A percentile compares a stretch with the other conserved stretches of the same genome.
Conservation (phyloP, 1,140 invertebrate genomes). For the Eupristina koningsbergeri region DNA sequence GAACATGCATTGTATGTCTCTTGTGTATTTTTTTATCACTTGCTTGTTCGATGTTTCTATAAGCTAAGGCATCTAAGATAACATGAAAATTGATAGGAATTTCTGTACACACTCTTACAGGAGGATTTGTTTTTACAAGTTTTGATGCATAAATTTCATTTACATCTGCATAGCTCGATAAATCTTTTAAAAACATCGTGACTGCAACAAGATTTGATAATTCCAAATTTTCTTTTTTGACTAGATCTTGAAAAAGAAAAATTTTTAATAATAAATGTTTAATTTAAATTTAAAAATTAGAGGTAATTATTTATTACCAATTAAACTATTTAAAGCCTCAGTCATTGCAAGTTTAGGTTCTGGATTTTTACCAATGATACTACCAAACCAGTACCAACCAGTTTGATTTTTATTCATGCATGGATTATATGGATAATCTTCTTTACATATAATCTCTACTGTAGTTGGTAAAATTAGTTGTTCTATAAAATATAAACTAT, state of each 20-base stretch:
- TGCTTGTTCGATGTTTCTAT: conserved; percentile 68
- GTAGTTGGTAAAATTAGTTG: conserved; percentile 65
- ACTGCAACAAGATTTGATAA: conserved; percentile 84
- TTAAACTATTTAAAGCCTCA: conserved; percentile 82
- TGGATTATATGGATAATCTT: conserved; percentile 69
- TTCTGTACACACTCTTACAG: conserved; percentile 90
- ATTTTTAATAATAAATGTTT: background rate
- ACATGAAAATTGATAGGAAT: conserved; percentile 84
- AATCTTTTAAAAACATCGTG: conserved; percentile 86
- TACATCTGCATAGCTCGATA: conserved; percentile 83
- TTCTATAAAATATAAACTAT: conserved; percentile 53
- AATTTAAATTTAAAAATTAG: background rate
- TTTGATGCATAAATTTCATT: conserved; percentile 85
- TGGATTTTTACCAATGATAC: conserved; percentile 78
- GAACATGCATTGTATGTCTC: conserved; percentile 90
- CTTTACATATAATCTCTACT: conserved; percentile 64
- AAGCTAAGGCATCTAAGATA: conserved; percentile 85
- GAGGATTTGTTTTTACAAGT: conserved; percentile 87
- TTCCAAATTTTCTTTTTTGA: conserved; percentile 75
- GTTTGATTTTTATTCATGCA: conserved; percentile 78
- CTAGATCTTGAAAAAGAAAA: conserved; percentile 70
- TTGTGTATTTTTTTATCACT: conserved; percentile 65
- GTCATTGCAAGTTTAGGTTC: conserved; percentile 75
- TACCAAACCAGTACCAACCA: conserved; percentile 88
- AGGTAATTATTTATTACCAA: conserved; percentile 75